A percentile compares a stretch with the other conserved stretches of the same genome.
Conservation (phyloP, 1,140 invertebrate genomes). For the Drosophila murphyi region DNA sequence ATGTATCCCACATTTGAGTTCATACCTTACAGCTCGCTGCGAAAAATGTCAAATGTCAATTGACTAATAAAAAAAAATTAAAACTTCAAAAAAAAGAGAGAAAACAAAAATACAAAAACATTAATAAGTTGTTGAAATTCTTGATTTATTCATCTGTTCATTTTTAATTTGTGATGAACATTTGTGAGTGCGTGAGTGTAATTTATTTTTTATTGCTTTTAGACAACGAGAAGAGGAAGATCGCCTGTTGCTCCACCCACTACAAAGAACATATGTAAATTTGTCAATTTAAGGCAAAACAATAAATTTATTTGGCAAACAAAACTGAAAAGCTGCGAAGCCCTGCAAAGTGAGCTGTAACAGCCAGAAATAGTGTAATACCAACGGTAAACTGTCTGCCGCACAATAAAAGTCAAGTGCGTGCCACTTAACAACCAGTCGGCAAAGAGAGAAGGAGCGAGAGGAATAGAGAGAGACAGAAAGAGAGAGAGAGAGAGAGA, state of each 20-base stretch:
- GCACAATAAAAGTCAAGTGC: slow-evolving; percentile 63
- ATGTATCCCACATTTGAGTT: not conserved
- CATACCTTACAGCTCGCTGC: slow-evolving; percentile 18
- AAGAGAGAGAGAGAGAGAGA: not conserved
- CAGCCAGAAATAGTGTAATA: slow-evolving; percentile 47
- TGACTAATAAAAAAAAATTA: slow-evolving; percentile 8
- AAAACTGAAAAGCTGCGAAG: not conserved
- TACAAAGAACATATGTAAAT: slow-evolving; percentile 41
- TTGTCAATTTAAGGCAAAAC: not conserved
- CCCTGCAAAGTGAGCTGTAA: not conserved
- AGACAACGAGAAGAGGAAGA: slow-evolving; percentile 34
- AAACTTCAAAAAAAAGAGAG: slow-evolving; percentile 14
- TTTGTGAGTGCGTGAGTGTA: slow-evolving; percentile 37
- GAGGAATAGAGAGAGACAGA: not conserved
- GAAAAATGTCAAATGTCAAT: slow-evolving; percentile 41
- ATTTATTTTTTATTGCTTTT: slow-evolving; percentile 52
- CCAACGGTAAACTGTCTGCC: slow-evolving; percentile 41
- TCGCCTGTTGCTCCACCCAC: slow-evolving; percentile 27
- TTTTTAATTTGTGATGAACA: slow-evolving; percentile 54
- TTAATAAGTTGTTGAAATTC: slow-evolving; percentile 25
- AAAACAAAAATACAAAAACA: not conserved
- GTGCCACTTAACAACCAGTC: slow-evolving; percentile 43
- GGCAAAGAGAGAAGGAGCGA: slow-evolving; percentile 2
- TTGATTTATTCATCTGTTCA: slow-evolving; percentile 24
- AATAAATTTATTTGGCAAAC: not conserved